Evolutionary conservation across 2,113 vertebrate species (phyloP).

Genomic region (Channa argus): DNA sequence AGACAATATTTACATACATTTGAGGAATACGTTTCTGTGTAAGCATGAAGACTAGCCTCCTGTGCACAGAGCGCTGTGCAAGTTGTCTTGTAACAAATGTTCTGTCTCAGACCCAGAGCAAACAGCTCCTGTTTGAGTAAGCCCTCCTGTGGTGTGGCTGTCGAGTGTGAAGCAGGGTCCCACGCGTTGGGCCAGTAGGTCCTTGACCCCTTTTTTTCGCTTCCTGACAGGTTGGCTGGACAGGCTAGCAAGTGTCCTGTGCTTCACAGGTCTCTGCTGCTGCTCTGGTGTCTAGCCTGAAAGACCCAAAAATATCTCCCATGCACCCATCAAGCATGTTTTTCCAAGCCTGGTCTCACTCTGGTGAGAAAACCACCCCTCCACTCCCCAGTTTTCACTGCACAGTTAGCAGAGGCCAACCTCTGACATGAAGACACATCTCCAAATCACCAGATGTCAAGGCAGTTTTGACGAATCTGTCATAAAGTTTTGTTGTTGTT

Average conservation of each 20-base stretch:
- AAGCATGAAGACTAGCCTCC: conserved; percentile 18
- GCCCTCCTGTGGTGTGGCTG: conserved; percentile 74
- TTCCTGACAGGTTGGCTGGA: conserved; percentile 72
- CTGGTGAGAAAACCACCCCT: conserved; percentile 73
- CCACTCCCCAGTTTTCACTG: conserved; percentile 64
- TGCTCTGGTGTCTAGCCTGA: conserved; percentile 63
- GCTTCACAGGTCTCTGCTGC: conserved; percentile 67
- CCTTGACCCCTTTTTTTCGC: conserved; percentile 39
- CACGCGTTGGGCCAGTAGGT: conserved; percentile 77
- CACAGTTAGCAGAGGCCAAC: conserved; percentile 73
- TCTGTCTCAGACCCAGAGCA: conserved; percentile 77
- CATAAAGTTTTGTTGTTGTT: conserved; percentile 26
- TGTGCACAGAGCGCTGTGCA: conserved; percentile 63
- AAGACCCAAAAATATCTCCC: conserved; percentile 79
- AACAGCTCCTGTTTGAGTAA: conserved; percentile 80
- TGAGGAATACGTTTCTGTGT: neutral
- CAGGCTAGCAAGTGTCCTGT: conserved; percentile 53
- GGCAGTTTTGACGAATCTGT: conserved; percentile 65
- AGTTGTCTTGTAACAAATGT: conserved; percentile 76
- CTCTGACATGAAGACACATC: conserved; percentile 74
- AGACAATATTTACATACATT: neutral
- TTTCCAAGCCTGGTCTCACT: conserved; percentile 76
- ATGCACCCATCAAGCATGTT: conserved; percentile 71
- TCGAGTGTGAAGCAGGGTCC: conserved; percentile 80
- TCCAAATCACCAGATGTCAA: conserved; percentile 69